phyloP scores from a whole-genome alignment of 2,888 invertebrate species.

The Idaea straminata region DNA sequence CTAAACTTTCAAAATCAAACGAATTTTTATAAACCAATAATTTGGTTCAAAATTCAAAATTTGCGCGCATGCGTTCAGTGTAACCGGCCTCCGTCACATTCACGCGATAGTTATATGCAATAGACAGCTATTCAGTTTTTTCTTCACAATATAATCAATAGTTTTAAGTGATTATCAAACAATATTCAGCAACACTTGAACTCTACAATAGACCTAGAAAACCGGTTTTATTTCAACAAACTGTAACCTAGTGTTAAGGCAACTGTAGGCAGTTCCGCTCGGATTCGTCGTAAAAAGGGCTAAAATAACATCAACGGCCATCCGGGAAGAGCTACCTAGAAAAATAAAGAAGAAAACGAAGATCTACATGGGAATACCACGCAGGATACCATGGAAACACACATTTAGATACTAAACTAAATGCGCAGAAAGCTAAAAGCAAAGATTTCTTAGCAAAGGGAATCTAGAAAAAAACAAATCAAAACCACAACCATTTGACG shows the following conservation, averaged over 20 bases:
- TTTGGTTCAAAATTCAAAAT: constrained; percentile 66
- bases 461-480: constrained; percentile 69
- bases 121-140: constrained; percentile 71
- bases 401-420: constrained; percentile 67
- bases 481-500: constrained; percentile 77
- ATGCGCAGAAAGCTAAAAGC: constrained; percentile 72
- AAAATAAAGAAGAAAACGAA: constrained; percentile 52
- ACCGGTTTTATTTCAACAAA: constrained; percentile 72
- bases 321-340: constrained; percentile 68
- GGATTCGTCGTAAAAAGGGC: constrained; percentile 73
- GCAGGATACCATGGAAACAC: constrained; percentile 59
- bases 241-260: constrained; percentile 76
- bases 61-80: constrained; percentile 71
- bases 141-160: constrained; percentile 69
- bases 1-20: constrained; percentile 51
- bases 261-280: constrained; percentile 71
- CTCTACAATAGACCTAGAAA: constrained; percentile 56
- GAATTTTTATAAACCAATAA: constrained; percentile 67
- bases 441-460: constrained; percentile 74
- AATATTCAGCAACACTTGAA: constrained; percentile 79
- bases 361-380: constrained; percentile 58
- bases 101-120: constrained; percentile 76
- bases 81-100: constrained; percentile 75
- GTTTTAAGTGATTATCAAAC: constrained; percentile 73
- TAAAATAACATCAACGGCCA: constrained; percentile 66